Conservation (phyloP, 2,888 invertebrate genomes). For the Odontomyia ornata region DNA sequence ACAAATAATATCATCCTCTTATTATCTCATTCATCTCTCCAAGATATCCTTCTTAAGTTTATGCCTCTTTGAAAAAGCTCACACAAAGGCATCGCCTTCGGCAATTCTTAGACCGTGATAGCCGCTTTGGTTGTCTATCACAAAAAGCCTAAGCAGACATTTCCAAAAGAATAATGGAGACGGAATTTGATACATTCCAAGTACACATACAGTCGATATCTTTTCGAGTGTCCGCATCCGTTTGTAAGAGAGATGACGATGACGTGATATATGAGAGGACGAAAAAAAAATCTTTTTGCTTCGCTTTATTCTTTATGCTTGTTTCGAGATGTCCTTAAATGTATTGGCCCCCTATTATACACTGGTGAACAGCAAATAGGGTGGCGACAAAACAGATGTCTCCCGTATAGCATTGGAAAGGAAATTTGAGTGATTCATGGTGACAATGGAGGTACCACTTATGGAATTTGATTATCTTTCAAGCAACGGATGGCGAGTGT, state of each 20-base stretch:
- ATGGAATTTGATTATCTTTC: background rate
- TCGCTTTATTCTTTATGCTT: background rate
- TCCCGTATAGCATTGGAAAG: conserved; percentile 16
- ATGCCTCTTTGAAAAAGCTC: too few species aligned
- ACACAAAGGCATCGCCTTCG: background rate
- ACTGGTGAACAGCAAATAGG: background rate
- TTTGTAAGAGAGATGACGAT: conserved; percentile 18
- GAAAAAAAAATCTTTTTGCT: background rate
- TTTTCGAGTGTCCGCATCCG: conserved; percentile 26
- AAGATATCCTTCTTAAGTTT: too few species aligned
- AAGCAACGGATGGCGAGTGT: too few species aligned
- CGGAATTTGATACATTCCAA: conserved; percentile 35
- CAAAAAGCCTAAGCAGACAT: background rate
- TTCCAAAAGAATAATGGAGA: conserved; percentile 29
- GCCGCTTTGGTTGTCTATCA: conserved; percentile 7
- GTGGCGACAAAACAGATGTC: background rate
- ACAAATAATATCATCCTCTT: too few species aligned
- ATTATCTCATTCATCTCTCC: too few species aligned
- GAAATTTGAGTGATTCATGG: conserved; percentile 39
- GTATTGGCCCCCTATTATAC: background rate
- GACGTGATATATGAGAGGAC: conserved; percentile 26
- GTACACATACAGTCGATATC: conserved; percentile 18
- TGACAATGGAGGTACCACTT: conserved; percentile 24
- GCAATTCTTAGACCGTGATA: background rate
- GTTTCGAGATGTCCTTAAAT: conserved; percentile 7